Base-by-base conservation (phyloP, 2,113 vertebrate genomes). In the Limnothrissa miodon region DNA sequence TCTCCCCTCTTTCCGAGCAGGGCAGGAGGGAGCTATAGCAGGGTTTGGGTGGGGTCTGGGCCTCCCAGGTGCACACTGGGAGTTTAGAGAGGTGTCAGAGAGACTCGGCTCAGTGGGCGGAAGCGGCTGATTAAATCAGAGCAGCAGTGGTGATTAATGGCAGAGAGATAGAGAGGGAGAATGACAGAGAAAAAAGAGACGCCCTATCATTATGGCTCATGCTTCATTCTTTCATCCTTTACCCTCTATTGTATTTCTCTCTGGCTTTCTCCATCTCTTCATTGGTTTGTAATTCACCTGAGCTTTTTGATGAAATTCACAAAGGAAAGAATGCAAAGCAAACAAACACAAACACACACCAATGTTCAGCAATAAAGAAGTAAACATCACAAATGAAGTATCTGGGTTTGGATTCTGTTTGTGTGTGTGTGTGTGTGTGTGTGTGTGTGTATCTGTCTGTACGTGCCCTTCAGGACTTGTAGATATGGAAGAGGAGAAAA, bases 351-450 rank as follows among this genome's bases (percentile, higher is more conserved):
- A n/a, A n/a, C n/a, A n/a, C n/a, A n/a, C n/a, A n/a, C n/a, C n/a
- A n/a, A n/a, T n/a, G n/a, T n/a, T n/a, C n/a, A n/a, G n/a, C n/a
- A n/a, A n/a, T n/a, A n/a, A n/a, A n/a, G n/a, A n/a, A n/a, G n/a
- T n/a, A n/a, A n/a, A 74, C 66, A 74, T 3, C 66, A 74, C 33
- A 36, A 13, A 17, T 29, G 29, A 74, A 74, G 29, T 74, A 33
- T 74, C 66, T 74, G 66, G 29, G 15, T 74, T 74, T 74, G 66
- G n/a, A n/a, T n/a, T n/a, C n/a, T 74, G 29, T 33, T 74, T 74
- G 36, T 36, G 29, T 70, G 62, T 70, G 10, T 36, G 0, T 23
- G 23, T 62, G n/a, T 66, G 59, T 66, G 59, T 66, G 25, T 66
- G 25, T 74, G 33, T 74, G 66, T 74, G 62, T 70, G 29, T 70